phyloP scores from a whole-genome alignment of 2,888 invertebrate genomes.

The Drosophila picticornis region DNA sequence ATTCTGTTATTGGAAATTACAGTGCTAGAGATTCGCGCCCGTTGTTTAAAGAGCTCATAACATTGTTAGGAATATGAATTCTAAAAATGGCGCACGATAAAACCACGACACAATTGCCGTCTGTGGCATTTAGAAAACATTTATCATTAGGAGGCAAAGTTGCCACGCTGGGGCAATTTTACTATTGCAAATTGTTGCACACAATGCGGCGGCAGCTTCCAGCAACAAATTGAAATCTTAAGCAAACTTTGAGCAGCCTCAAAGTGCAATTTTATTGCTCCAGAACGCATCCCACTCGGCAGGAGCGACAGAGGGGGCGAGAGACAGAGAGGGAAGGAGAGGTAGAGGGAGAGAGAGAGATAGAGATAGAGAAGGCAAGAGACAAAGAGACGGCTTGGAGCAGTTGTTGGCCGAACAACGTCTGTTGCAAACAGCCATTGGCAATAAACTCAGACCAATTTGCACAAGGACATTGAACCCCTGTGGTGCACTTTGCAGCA shows the following conservation, averaged over 20 bases:
- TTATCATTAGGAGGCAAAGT: conserved; percentile 74
- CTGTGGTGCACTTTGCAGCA: conserved; percentile 74
- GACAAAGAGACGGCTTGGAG: conserved; percentile 20
- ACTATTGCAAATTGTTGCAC: conserved; percentile 74
- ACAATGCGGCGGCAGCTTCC: conserved; percentile 39
- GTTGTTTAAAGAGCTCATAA: conserved; percentile 34
- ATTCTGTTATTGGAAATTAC: no score
- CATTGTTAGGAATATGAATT: conserved; percentile 59
- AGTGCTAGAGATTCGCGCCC: not conserved
- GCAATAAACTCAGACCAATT: conserved; percentile 80
- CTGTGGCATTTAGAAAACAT: conserved; percentile 64
- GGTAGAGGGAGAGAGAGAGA: not conserved
- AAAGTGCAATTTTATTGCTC: conserved; percentile 75
- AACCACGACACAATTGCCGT: conserved; percentile 52
- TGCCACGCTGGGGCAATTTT: conserved; percentile 49
- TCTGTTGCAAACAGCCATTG: conserved; percentile 61
- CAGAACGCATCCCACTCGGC: not conserved
- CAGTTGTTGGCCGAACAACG: conserved; percentile 55
- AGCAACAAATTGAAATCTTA: conserved; percentile 79
- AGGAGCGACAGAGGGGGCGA: conserved; percentile 8
- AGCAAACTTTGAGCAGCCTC: conserved; percentile 73
- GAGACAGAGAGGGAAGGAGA: not conserved
- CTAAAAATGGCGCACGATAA: conserved; percentile 41
- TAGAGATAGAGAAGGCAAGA: not conserved
- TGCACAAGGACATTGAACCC: conserved; percentile 81